Conservation (phyloP, 2,797 vertebrate species). For the Phoxinus dragarum region DNA sequence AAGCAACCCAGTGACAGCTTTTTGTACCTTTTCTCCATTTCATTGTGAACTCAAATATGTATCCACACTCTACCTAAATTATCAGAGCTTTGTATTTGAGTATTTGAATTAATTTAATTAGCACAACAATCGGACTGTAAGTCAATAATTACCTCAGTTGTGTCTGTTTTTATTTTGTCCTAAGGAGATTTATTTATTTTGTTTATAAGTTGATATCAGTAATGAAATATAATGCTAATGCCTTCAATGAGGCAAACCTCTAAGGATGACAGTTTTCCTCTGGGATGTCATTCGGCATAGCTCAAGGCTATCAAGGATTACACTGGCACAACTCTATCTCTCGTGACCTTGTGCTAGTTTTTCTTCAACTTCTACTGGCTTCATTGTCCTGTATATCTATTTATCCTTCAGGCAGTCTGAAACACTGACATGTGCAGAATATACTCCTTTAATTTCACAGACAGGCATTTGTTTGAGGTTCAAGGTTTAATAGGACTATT, state of each 20-base stretch:
- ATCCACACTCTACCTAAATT: background rate
- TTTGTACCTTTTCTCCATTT: background rate
- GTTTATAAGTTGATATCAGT: background rate
- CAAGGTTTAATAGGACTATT: background rate
- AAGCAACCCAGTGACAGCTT: background rate
- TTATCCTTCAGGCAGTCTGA: background rate
- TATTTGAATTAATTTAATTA: background rate
- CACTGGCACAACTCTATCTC: background rate
- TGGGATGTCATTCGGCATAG: background rate
- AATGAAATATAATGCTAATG: background rate
- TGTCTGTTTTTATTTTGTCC: background rate
- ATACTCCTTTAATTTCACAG: background rate
- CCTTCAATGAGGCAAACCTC: background rate
- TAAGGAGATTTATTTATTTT: background rate
- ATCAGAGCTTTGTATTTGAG: background rate
- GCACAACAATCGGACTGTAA: background rate
- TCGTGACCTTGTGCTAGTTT: conserved; percentile 28
- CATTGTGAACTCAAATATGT: background rate
- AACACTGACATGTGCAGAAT: background rate
- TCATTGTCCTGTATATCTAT: background rate
- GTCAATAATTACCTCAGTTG: background rate
- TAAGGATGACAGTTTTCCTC: background rate
- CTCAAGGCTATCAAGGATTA: background rate
- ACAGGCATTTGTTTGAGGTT: background rate
- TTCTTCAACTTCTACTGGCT: background rate